Evolutionary conservation across 1,140 invertebrate genomes (phyloP).

Genomic region (Brachionus plicatilis): DNA sequence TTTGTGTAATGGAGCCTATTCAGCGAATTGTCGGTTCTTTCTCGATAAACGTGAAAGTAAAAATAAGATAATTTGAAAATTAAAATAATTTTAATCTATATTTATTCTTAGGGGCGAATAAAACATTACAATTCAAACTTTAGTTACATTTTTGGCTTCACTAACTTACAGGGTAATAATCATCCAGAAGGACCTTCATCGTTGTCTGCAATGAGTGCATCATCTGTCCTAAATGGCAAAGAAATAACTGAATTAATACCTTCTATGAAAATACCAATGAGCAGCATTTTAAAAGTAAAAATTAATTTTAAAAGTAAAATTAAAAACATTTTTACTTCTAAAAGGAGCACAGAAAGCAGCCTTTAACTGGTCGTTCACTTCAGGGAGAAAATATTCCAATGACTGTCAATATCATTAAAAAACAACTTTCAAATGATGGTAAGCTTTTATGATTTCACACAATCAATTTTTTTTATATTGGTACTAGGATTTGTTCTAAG

Average conservation of each 20-base stretch:
- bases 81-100: slow-evolving; percentile 54
- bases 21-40: slow-evolving; percentile 53
- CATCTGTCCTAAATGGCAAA: slow-evolving; percentile 45
- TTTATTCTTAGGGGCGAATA: slow-evolving; percentile 58
- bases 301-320: background rate
- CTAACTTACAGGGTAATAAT: slow-evolving; percentile 44
- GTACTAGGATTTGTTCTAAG: background rate
- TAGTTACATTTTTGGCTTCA: slow-evolving; percentile 58
- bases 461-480: background rate
- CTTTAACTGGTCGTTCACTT: slow-evolving; percentile 61
- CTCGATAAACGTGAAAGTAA: slow-evolving; percentile 49
- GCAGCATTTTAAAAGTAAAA: slow-evolving; percentile 30
- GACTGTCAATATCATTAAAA: slow-evolving; percentile 62
- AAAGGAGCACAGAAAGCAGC: slow-evolving; percentile 60
- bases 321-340: background rate
- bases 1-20: slow-evolving; percentile 65
- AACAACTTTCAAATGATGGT: slow-evolving; percentile 36
- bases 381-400: slow-evolving; percentile 61
- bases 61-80: slow-evolving; percentile 51
- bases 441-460: background rate
- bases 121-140: slow-evolving; percentile 57
- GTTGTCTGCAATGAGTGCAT: background rate
- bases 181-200: background rate
- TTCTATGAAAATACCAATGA: slow-evolving; percentile 45
- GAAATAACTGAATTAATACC: slow-evolving; percentile 49